Evolutionary conservation across 2,797 vertebrate species (phyloP).

Genomic region (Diceros bicornis): DNA sequence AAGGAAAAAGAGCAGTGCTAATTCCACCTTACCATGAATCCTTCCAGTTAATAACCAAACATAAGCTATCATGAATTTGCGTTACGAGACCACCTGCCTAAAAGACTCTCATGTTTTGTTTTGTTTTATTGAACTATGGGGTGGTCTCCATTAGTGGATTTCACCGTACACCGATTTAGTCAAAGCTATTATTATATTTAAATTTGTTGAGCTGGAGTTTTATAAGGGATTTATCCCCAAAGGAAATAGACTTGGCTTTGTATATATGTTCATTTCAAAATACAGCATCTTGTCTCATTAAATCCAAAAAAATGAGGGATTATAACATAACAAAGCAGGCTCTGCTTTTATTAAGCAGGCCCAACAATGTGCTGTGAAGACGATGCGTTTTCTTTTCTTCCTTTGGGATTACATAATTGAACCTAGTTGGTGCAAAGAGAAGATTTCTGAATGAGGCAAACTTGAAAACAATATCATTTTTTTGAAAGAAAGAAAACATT

Average conservation of each 20-base stretch:
- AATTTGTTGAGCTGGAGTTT: conserved; percentile 82
- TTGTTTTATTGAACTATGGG: conserved; percentile 79
- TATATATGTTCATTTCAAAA: conserved; percentile 71
- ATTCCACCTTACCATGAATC: conserved; percentile 22
- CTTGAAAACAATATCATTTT: conserved; percentile 59
- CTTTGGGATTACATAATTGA: conserved; percentile 70
- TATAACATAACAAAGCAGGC: conserved; percentile 78
- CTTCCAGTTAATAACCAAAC: conserved; percentile 66
- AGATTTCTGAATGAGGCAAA: conserved; percentile 77
- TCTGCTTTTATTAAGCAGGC: conserved; percentile 64
- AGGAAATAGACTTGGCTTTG: conserved; percentile 73
- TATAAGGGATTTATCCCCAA: conserved; percentile 72
- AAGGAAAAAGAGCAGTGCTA: conserved; percentile 36
- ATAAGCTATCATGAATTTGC: conserved; percentile 66
- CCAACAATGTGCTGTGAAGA: conserved; percentile 40
- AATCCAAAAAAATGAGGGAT: conserved; percentile 81
- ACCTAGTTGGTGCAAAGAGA: conserved; percentile 64
- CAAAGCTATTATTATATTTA: conserved; percentile 82
- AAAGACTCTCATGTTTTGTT: conserved; percentile 61
- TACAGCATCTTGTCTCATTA: conserved; percentile 76
- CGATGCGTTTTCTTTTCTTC: conserved; percentile 67
- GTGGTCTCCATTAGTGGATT: conserved; percentile 81
- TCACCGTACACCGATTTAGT: conserved; percentile 67
- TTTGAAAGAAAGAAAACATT: fast-evolving
- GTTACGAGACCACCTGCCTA: conserved; percentile 73